A percentile compares a stretch with the other conserved stretches of the same genome.
Evolutionary conservation across 2,888 invertebrate species (phyloP).

Genomic region (Drosophila diplacantha): DNA sequence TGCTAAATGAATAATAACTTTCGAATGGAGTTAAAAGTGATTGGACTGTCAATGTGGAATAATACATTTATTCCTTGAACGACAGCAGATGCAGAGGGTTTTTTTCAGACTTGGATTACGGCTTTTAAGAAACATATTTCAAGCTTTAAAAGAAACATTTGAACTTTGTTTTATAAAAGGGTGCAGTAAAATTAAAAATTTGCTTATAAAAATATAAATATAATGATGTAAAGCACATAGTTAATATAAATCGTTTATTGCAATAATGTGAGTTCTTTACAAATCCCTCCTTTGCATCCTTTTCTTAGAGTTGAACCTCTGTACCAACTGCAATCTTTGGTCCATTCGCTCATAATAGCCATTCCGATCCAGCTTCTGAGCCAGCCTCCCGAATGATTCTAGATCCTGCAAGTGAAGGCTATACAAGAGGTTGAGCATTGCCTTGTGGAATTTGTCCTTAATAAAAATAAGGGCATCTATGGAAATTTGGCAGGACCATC

Average conservation of each 20-base stretch:
- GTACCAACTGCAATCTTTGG: background rate
- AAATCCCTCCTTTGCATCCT: background rate
- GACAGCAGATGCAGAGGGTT: background rate
- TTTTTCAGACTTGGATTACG: too few relatives aligned
- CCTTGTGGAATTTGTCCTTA: slow-evolving; percentile 19
- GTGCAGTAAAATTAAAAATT: background rate
- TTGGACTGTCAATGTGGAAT: background rate
- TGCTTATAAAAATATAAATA: background rate
- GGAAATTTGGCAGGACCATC: slow-evolving; percentile 28
- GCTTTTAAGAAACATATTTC: background rate
- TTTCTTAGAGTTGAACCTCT: slow-evolving; percentile 7
- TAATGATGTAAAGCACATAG: too few relatives aligned
- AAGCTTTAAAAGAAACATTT: background rate
- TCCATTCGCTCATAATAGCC: slow-evolving; percentile 4
- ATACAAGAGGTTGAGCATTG: slow-evolving; percentile 26
- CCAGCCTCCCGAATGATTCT: slow-evolving; percentile 6
- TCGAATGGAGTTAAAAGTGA: slow-evolving; percentile 12
- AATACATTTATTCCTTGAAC: background rate
- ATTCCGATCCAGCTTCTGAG: slow-evolving; percentile 19
- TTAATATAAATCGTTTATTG: background rate
- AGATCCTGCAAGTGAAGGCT: slow-evolving; percentile 5
- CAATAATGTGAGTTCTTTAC: background rate
- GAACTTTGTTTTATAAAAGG: background rate
- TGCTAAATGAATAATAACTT: slow-evolving; percentile 50
- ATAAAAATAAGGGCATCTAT: slow-evolving; percentile 28